Evolutionary conservation across 2,113 vertebrate genomes (phyloP).

Genomic region (Nymphicus hollandicus): DNA sequence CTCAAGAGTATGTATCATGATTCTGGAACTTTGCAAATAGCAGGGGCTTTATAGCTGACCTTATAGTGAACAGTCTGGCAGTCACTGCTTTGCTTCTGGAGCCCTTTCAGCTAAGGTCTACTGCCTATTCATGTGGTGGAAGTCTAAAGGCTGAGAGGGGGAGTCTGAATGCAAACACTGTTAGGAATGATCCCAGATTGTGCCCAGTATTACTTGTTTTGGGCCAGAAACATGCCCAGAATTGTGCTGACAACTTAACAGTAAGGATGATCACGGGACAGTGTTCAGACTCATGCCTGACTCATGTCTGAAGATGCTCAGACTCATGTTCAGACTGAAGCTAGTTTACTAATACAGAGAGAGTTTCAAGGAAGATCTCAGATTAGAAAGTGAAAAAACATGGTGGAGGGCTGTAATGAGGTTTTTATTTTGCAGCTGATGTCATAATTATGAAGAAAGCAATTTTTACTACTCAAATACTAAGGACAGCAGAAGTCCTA

Average conservation of each 20-base stretch:
- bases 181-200: neutral
- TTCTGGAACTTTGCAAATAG: neutral
- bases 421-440: neutral
- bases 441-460: neutral
- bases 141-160: neutral
- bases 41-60: neutral
- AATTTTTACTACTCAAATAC: neutral
- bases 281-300: neutral
- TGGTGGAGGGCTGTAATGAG: neutral
- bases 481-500: neutral
- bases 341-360: neutral
- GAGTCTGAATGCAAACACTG: neutral
- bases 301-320: no score
- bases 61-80: neutral
- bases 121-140: neutral
- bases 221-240: neutral
- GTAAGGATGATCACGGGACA: neutral
- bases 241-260: neutral
- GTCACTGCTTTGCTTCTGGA: neutral
- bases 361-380: neutral
- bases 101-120: neutral
- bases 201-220: neutral
- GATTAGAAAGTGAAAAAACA: neutral
- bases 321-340: neutral
- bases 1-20: neutral